Evolutionary conservation across 1,140 invertebrate species (phyloP), one percentile per base, ranked within the genome.

Genomic region (Adoxophyes honmai): DNA sequence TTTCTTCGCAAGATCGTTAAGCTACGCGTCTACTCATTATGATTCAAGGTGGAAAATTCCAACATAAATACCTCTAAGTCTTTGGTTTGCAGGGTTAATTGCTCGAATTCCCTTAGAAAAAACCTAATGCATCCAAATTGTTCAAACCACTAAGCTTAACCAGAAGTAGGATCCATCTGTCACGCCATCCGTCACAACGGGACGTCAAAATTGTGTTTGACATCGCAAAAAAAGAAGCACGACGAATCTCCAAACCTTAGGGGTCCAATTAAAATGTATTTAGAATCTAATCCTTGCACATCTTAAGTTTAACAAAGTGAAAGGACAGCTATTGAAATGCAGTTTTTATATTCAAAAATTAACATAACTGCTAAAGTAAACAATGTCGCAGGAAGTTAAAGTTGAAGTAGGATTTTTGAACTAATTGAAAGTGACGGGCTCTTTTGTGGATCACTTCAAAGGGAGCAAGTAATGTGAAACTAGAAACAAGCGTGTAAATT

Each of bases 261-360:
- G 70, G 66, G 61, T 14, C 78, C 75, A 81, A 78, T 84, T 81
- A 81, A 81, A 78, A 64, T 70, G 72, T 73, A 75, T 75, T 84
- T 78, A 80, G 65, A 75, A 75, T 60, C 52, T 79, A 80, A 78
- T 79, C 76, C 70, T 35, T 34, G 44, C 44, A 57, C 39, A 55
- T 55, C 44, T 61, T 55, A 11, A 53, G 7, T n/a, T 18, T 48
- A 28, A 62, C 52, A 55, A 56, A 54, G 53, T 36, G 48, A 60
- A 28, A 28, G 21, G 2, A 28, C 6, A 3, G 21, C 38, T 55
- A 57, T 55, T 44, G 55, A 60, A 58, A 62, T n/a, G 15, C 2
- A 14, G 28, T 58, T 52, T 58, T 58, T 52, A 16, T 16, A n/a
- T 13, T 7, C 8, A 35, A 54, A 37, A 56, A 14, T 54, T 56